phyloP scores from a whole-genome alignment of 1,140 invertebrate genomes.

The Papilio polytes region DNA sequence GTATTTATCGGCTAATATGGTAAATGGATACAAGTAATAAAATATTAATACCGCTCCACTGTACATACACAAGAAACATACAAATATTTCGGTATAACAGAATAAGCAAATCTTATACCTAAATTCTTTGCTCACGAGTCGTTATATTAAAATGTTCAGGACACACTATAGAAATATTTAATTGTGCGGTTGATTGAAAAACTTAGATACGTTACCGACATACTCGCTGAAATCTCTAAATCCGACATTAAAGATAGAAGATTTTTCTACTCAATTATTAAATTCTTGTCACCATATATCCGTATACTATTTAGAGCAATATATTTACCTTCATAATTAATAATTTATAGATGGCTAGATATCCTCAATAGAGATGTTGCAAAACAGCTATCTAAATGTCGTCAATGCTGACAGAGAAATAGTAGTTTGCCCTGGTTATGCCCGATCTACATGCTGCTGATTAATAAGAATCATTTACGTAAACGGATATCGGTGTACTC shows the following conservation, averaged over 20 bases:
- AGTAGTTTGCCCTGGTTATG: constrained; percentile 16
- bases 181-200: too few species aligned
- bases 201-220: too few species aligned
- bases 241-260: too few species aligned
- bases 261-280: too few species aligned
- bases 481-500: constrained; percentile 10
- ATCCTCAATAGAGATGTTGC: constrained; percentile 19
- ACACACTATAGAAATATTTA: too few species aligned
- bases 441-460: not conserved
- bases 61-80: not conserved
- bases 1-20: not conserved
- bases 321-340: not conserved
- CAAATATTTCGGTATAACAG: not conserved
- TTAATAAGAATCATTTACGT: constrained; percentile 19
- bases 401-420: constrained; percentile 17
- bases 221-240: too few species aligned
- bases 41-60: not conserved
- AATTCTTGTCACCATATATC: not conserved
- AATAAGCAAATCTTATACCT: not conserved
- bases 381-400: constrained; percentile 16
- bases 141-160: too few species aligned
- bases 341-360: constrained; percentile 2
- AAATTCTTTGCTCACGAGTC: too few species aligned
- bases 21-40: not conserved
- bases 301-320: not conserved